These are phyloP conservation scores for Agonum fuliginosum DNA, from an alignment of 2,888 invertebrate species.

Conservation along the genomic window DNA sequence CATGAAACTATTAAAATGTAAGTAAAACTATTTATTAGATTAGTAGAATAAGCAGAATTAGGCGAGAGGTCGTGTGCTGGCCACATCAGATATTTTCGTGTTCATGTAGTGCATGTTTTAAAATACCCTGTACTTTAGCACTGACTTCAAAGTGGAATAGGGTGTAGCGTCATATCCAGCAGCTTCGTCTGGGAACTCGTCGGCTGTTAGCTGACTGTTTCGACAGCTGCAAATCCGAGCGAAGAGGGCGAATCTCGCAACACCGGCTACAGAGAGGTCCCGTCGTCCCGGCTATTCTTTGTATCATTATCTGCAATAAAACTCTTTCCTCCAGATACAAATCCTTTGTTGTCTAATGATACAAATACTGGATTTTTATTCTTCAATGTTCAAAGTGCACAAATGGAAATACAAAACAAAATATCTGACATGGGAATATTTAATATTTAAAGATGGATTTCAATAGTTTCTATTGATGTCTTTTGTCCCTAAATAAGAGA, in stretches of 20 bases:
- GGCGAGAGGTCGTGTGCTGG: too few species aligned
- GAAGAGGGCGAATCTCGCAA: conserved; percentile 5
- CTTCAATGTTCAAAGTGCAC: conserved; percentile 21
- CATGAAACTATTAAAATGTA: too few species aligned
- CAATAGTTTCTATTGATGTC: not conserved
- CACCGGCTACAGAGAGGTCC: not conserved
- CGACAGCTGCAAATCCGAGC: conserved; percentile 30
- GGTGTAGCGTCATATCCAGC: too few species aligned
- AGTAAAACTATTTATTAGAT: too few species aligned
- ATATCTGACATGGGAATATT: not conserved
- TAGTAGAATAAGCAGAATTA: too few species aligned
- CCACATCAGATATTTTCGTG: too few species aligned
- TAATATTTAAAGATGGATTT: not conserved
- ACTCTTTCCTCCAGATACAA: conserved; percentile 20
- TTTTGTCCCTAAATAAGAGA: not conserved
- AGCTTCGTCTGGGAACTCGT: conserved; percentile 2
- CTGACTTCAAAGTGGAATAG: too few species aligned
- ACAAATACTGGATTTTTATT: conserved; percentile 39
- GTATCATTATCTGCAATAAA: conserved; percentile 45
- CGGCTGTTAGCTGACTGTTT: conserved; percentile 4
- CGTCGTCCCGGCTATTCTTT: conserved; percentile 3
- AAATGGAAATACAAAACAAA: not conserved
- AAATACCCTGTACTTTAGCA: too few species aligned
- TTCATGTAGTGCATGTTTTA: too few species aligned
- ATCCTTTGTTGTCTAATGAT: conserved; percentile 38